Evolutionary conservation across 2,113 vertebrate genomes (phyloP).

Genomic region (Apus apus): DNA sequence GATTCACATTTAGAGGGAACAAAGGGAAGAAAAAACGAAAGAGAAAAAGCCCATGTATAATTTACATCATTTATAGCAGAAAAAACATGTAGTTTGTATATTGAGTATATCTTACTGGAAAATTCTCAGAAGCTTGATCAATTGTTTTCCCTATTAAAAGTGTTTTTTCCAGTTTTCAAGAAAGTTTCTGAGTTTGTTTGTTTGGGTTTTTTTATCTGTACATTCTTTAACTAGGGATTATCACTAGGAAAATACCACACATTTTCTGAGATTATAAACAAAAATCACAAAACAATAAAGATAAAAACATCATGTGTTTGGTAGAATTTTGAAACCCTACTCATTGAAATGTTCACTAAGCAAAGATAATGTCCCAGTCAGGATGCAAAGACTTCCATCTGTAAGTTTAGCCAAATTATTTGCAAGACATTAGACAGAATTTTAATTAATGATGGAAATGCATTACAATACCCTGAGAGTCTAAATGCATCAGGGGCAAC

Average conservation of each 20-base stretch:
- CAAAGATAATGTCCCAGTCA: background rate
- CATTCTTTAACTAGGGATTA: background rate
- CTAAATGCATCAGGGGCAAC: background rate
- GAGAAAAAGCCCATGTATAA: background rate
- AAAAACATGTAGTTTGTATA: background rate
- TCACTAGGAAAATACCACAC: background rate
- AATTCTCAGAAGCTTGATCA: background rate
- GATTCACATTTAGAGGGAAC: background rate
- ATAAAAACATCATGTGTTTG: background rate
- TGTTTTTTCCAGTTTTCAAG: background rate
- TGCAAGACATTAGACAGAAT: background rate
- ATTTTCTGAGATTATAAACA: background rate
- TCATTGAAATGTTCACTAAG: background rate
- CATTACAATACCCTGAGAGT: background rate
- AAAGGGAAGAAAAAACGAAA: background rate
- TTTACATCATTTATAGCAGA: background rate
- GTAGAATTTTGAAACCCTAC: background rate
- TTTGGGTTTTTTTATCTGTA: background rate
- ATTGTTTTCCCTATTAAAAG: background rate
- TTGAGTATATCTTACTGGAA: background rate
- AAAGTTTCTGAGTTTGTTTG: background rate
- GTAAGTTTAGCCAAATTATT: background rate
- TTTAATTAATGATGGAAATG: background rate
- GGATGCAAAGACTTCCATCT: background rate
- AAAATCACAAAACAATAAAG: background rate